These are phyloP conservation scores for Rhinoraja longicauda DNA, from an alignment of 2,797 vertebrate species.

Conservation along the genomic window DNA sequence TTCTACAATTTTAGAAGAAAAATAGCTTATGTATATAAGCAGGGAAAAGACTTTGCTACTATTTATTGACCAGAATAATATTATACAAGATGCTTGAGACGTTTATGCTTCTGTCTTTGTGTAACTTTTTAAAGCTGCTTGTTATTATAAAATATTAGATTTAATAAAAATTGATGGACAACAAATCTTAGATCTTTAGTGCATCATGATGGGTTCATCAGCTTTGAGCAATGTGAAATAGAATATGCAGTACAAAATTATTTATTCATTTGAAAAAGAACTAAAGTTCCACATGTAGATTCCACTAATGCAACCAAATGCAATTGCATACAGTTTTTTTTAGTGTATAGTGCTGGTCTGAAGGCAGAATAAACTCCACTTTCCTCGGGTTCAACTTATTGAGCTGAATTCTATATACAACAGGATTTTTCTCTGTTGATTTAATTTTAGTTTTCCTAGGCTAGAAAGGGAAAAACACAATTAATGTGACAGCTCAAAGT, in stretches of 20 bases:
- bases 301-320: no score
- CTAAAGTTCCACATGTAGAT: background rate
- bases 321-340: background rate
- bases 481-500: background rate
- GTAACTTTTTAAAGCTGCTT: conserved; percentile 3
- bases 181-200: background rate
- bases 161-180: background rate
- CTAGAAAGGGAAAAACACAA: background rate
- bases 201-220: background rate
- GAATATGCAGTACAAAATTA: background rate
- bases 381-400: background rate
- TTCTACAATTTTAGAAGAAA: conserved; percentile 20
- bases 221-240: background rate
- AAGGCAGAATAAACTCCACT: background rate
- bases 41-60: background rate
- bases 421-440: background rate
- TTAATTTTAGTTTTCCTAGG: background rate
- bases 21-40: background rate
- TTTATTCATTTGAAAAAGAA: background rate
- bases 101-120: background rate
- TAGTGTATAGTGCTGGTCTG: background rate
- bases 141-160: background rate
- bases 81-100: background rate
- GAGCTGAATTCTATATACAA: background rate
- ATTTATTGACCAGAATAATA: background rate